Conservation (phyloP, 2,888 invertebrate species). For the Strigamia crassipes region DNA sequence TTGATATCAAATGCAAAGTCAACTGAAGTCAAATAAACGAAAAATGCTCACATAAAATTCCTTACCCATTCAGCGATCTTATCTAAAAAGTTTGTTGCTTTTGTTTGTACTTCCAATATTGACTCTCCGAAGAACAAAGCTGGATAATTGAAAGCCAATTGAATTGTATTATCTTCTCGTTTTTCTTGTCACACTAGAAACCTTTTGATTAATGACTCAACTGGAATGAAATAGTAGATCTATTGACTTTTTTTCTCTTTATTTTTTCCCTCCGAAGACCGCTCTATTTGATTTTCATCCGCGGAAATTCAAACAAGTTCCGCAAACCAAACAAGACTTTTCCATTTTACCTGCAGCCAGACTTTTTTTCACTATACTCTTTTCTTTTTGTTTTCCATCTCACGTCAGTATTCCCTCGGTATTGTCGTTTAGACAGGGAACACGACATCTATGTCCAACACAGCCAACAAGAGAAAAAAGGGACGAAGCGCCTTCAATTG, state of each 20-base stretch:
- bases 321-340: not conserved
- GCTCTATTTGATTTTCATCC: not conserved
- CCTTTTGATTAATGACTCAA: not conserved
- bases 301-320: not conserved
- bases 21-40: not conserved
- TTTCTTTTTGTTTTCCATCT: not conserved
- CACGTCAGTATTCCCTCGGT: not conserved
- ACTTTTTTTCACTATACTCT: not conserved
- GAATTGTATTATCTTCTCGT: not conserved
- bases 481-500: not conserved
- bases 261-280: not conserved
- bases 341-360: not conserved
- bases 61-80: not conserved
- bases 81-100: not conserved
- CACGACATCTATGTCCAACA: not conserved
- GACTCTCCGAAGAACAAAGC: not conserved
- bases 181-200: not conserved
- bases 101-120: not conserved
- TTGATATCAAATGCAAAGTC: not conserved
- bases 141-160: not conserved
- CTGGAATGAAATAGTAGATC: not conserved
- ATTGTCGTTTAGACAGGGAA: not conserved
- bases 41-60: not conserved
- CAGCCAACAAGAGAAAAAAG: not conserved
- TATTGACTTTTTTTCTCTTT: not conserved